Evolutionary conservation across 2,888 invertebrate species (phyloP), one percentile per base, ranked within the genome.

Genomic region (Ectemnius lituratus): DNA sequence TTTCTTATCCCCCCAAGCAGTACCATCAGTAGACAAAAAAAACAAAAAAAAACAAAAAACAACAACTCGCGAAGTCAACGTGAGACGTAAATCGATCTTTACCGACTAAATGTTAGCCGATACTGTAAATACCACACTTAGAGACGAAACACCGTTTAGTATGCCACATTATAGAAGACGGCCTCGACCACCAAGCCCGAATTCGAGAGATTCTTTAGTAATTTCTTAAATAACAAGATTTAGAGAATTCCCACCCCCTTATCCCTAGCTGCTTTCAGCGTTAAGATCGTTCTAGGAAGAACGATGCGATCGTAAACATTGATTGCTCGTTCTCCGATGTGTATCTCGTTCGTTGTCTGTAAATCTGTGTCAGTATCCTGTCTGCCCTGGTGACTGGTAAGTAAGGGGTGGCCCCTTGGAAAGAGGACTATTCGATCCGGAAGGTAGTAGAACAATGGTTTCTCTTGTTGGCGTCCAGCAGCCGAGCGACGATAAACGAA

Each of bases 261-360:
- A 20, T 84, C 89, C 89, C 89, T 90, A 89, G 90, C 90, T 90
- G 89, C 90, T 90, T 90, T 89, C 88, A 82, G 80, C 83, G 80
- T 82, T 83, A 82, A 81, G 80, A 81, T 69, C 49, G 58, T 58
- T 73, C 69, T 60, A 20, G 73, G 82, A 70, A 74, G 52, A 78
- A 78, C 82, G 82, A 75, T 65, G 75, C 71, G 73, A 60, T 78
- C 78, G 68, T 58, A 20, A 18, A 6, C 46, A 1, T 49, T 73
- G 79, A 81, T 83, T 77, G 70, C 70, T 82, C 83, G 83, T 82
- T 60, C 65, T 45, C 58, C 46, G 27, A 18, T 14, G 59, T 69
- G 60, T 67, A 37, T 73, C 72, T 82, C 69, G 68, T 67, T 76
- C 70, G 79, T 79, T 63, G 61, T 59, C 73, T 67, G 57, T 64